phyloP scores from a whole-genome alignment of 2,888 invertebrate species.

The Oasisia sp. region DNA sequence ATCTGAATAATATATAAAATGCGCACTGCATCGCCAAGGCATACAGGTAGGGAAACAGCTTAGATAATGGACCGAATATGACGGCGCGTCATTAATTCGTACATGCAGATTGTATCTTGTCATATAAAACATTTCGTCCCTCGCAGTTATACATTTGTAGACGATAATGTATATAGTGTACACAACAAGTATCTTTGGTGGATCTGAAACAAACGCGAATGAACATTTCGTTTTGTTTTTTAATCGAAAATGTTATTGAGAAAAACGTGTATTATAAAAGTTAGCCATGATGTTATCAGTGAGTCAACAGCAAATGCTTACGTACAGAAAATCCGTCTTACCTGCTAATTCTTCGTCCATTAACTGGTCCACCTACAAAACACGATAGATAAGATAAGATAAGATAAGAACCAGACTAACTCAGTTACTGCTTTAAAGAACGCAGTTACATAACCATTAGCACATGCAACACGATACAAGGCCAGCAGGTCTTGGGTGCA shows the following conservation, averaged over 20 bases:
- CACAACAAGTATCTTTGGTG: not conserved
- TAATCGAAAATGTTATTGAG: not conserved
- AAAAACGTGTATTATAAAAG: not conserved
- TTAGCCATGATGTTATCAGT: not conserved
- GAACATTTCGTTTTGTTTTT: not conserved
- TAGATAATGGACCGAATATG: not conserved
- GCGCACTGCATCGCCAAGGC: not conserved
- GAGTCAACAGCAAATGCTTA: not conserved
- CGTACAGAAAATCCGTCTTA: not conserved
- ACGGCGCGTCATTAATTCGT: not conserved
- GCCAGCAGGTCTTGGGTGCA: no score
- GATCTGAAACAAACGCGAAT: not conserved
- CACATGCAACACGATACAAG: no score
- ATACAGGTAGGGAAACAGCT: not conserved
- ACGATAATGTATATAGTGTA: not conserved
- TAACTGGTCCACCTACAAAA: not conserved
- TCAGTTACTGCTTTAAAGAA: not conserved
- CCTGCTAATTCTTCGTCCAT: constrained; percentile 5
- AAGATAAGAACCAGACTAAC: not conserved
- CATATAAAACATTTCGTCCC: not conserved
- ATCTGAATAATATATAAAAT: not conserved
- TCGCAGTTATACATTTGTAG: not conserved
- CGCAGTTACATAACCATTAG: no score
- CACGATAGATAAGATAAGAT: not conserved
- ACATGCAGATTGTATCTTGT: not conserved